These are phyloP conservation scores for Cremastinae sp. DNA, from an alignment of 2,888 invertebrate species.

Conservation along the genomic window DNA sequence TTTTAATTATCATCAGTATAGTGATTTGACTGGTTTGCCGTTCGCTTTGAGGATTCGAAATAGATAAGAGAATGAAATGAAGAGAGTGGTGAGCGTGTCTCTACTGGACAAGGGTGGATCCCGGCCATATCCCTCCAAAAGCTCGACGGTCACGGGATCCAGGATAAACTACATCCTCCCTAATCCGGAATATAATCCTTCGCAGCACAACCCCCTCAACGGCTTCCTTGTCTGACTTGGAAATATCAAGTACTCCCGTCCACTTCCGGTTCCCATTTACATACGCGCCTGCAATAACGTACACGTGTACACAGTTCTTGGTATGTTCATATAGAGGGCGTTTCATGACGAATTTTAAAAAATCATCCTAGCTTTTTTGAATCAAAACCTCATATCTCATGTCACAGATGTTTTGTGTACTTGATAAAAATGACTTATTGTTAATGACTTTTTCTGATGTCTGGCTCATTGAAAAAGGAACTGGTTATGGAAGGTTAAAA, in stretches of 20 bases:
- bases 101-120: slow-evolving; percentile 26
- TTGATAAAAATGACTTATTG: too few species aligned
- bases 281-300: neutral
- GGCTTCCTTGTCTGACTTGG: slow-evolving; percentile 63
- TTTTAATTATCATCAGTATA: too few species aligned
- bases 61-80: slow-evolving; percentile 13
- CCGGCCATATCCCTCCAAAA: slow-evolving; percentile 48
- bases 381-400: too few species aligned
- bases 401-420: too few species aligned
- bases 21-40: slow-evolving; percentile 24
- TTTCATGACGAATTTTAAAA: neutral
- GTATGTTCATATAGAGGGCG: slow-evolving; percentile 10
- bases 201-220: slow-evolving; percentile 28
- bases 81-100: neutral
- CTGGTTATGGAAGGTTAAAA: too few species aligned
- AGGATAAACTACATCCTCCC: slow-evolving; percentile 50
- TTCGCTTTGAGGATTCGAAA: slow-evolving; percentile 46
- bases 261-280: slow-evolving; percentile 15
- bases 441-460: too few species aligned
- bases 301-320: neutral
- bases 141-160: slow-evolving; percentile 44
- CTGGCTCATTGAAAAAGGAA: too few species aligned
- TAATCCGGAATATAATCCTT: slow-evolving; percentile 69
- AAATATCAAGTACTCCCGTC: slow-evolving; percentile 72
- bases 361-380: too few species aligned